A percentile compares a stretch with the other conserved stretches of the same genome.
Conservation (phyloP, 2,797 vertebrate species). For the Darevskia nairensis region DNA sequence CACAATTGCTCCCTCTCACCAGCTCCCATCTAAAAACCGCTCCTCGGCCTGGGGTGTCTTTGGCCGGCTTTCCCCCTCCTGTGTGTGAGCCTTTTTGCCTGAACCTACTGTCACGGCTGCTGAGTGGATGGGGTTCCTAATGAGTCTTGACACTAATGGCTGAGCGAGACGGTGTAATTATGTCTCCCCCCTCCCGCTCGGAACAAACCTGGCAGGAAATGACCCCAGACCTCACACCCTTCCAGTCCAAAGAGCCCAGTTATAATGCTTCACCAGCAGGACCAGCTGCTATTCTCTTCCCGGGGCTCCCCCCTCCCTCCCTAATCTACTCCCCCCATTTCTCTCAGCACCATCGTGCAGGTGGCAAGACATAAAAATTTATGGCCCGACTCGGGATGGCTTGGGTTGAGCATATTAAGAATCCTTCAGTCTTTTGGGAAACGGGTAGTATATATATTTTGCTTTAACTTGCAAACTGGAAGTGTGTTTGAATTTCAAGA, state of each 20-base stretch:
- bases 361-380: slow-evolving; percentile 74
- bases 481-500: neutral
- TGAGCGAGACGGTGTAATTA: slow-evolving; percentile 77
- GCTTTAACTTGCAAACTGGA: neutral
- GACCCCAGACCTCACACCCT: slow-evolving; percentile 77
- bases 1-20: slow-evolving; percentile 88
- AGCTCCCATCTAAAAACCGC: slow-evolving; percentile 68
- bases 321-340: slow-evolving; percentile 62
- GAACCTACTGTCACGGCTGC: slow-evolving; percentile 64
- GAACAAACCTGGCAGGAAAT: slow-evolving; percentile 78
- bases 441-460: neutral
- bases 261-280: slow-evolving; percentile 73
- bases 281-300: slow-evolving; percentile 72
- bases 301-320: neutral
- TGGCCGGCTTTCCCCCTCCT: slow-evolving; percentile 79
- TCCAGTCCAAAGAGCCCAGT: slow-evolving; percentile 70
- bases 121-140: slow-evolving; percentile 80
- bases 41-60: slow-evolving; percentile 77
- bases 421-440: slow-evolving; percentile 34
- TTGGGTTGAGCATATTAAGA: slow-evolving; percentile 54
- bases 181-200: slow-evolving; percentile 66
- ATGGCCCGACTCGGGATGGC: slow-evolving; percentile 58
- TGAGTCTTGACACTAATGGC: slow-evolving; percentile 85
- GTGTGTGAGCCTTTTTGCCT: slow-evolving; percentile 68
- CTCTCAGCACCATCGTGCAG: slow-evolving; percentile 68